Percentiles rank a stretch among this genome's conserved stretches.
These are phyloP conservation scores for Chrysolina haemoptera DNA, from an alignment of 2,888 invertebrate species.

Conservation along the genomic window DNA sequence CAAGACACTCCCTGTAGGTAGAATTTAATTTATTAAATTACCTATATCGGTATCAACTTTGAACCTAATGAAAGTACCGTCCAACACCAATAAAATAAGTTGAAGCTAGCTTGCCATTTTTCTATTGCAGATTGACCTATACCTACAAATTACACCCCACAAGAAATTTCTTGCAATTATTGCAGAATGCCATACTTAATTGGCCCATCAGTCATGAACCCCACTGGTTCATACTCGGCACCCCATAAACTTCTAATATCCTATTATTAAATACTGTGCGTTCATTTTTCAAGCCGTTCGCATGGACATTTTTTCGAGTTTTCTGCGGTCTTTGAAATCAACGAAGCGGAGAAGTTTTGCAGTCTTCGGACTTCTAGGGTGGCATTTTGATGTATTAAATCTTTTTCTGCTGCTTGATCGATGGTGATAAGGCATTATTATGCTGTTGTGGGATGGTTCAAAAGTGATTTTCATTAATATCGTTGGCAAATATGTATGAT, in stretches of 20 bases:
- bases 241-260: conserved; percentile 50
- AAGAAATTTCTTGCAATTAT: neutral
- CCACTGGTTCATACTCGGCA: conserved; percentile 39
- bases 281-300: conserved; percentile 46
- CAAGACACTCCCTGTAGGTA: too few relatives aligned
- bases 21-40: too few relatives aligned
- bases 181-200: conserved; percentile 30
- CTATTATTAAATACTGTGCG: conserved; percentile 46
- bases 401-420: neutral
- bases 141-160: too few relatives aligned
- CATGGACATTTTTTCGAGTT: conserved; percentile 26
- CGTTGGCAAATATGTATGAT: neutral
- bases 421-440: conserved; percentile 8
- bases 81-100: too few relatives aligned
- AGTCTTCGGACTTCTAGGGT: conserved; percentile 33
- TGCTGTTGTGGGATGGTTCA: neutral
- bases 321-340: conserved; percentile 33
- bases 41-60: too few relatives aligned
- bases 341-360: conserved; percentile 44
- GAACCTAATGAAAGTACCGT: too few relatives aligned
- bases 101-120: too few relatives aligned
- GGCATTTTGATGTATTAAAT: conserved; percentile 27
- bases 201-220: conserved; percentile 34
- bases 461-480: conserved; percentile 6
- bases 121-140: too few relatives aligned